Evolutionary conservation across 2,797 vertebrate genomes (phyloP).

Genomic region (Delichon dasypus): DNA sequence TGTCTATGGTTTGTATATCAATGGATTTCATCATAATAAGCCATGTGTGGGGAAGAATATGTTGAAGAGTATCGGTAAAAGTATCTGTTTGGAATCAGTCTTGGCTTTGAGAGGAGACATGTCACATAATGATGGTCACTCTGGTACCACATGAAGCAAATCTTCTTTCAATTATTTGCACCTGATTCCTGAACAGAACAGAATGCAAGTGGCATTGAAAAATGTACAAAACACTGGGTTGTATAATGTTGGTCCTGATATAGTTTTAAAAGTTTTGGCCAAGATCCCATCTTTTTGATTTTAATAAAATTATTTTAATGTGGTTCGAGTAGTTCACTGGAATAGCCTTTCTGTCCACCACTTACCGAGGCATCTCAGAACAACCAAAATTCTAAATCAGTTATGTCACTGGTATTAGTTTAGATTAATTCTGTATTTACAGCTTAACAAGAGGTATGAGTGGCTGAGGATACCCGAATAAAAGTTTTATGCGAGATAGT

Average conservation of each 20-base stretch:
- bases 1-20: neutral
- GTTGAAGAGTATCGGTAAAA: neutral
- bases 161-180: neutral
- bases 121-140: neutral
- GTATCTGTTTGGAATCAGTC: neutral
- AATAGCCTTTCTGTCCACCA: neutral
- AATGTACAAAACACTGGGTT: neutral
- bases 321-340: neutral
- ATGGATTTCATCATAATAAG: neutral
- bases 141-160: neutral
- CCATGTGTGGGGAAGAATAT: neutral
- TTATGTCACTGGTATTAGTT: neutral
- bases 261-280: neutral
- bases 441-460: neutral
- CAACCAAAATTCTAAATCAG: neutral
- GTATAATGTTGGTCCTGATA: neutral
- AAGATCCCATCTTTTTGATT: neutral
- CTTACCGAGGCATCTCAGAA: neutral
- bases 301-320: neutral
- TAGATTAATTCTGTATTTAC: neutral
- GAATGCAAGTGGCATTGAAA: neutral
- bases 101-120: neutral
- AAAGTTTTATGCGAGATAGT: neutral
- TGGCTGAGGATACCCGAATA: neutral
- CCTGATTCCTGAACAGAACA: neutral